These are phyloP conservation scores for Tyto alba DNA, from an alignment of 2,113 vertebrate genomes.

Conservation along the genomic window DNA sequence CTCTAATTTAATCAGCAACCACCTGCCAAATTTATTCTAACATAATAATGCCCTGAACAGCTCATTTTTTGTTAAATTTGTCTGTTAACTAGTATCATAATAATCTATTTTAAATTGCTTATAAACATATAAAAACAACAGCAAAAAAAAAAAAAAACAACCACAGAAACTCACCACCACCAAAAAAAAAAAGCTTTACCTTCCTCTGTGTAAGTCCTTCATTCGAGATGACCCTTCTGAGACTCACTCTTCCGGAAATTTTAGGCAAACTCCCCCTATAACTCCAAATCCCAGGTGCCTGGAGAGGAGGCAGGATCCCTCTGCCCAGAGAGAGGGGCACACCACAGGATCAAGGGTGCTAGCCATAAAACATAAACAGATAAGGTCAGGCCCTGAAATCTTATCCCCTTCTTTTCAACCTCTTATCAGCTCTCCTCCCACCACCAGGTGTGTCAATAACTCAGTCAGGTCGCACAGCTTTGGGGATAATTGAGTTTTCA, in stretches of 20 bases:
- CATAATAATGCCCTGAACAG: neutral
- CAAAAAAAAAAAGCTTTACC: neutral
- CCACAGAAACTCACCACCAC: neutral
- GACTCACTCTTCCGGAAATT: neutral
- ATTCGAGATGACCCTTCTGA: neutral
- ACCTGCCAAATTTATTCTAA: neutral
- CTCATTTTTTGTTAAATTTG: neutral
- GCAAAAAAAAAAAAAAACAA: neutral
- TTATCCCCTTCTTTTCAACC: neutral
- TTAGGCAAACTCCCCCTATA: rapidly evolving
- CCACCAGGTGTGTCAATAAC: neutral
- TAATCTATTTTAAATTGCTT: neutral
- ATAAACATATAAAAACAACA: neutral
- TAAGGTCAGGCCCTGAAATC: neutral
- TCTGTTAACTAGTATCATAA: neutral
- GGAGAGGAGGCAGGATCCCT: neutral
- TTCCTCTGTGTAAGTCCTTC: neutral
- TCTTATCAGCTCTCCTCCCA: neutral
- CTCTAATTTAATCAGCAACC: neutral
- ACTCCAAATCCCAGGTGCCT: neutral
- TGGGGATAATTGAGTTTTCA: neutral
- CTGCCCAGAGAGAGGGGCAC: neutral
- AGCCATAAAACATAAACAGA: neutral
- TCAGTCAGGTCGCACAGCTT: neutral
- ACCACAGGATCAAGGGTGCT: neutral